A percentile compares a stretch with the other conserved stretches of the same genome.
Evolutionary conservation across 2,888 invertebrate species (phyloP).

Genomic region (Sarcophaga subvicina): DNA sequence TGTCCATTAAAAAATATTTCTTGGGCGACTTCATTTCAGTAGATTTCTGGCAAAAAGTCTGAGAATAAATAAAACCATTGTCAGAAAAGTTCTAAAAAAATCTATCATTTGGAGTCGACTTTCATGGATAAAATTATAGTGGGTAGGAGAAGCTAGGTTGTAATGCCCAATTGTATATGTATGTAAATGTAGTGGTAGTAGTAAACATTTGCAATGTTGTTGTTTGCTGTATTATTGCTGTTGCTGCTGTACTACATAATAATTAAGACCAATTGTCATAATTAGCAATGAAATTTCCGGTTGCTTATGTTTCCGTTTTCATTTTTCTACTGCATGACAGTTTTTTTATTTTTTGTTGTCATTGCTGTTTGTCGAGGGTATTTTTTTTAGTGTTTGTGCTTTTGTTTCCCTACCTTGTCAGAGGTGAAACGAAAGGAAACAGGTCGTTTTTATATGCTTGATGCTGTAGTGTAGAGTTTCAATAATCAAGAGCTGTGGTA

Average conservation of each 20-base stretch:
- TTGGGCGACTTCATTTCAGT: no score
- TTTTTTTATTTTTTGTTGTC: not conserved
- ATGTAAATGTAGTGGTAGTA: not conserved
- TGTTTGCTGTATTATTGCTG: constrained; percentile 10
- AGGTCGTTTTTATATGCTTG: not conserved
- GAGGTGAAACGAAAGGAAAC: constrained; percentile 33
- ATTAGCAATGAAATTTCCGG: constrained; percentile 80
- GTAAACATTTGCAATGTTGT: not conserved
- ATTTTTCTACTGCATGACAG: constrained; percentile 71
- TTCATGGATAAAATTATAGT: no score
- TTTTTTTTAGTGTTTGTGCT: not conserved
- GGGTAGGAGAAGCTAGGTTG: no score
- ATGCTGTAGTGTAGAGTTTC: constrained; percentile 45
- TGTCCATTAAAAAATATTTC: no score
- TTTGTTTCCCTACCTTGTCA: not conserved
- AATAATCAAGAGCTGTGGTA: not conserved
- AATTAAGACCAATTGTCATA: constrained; percentile 77
- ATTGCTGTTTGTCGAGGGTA: not conserved
- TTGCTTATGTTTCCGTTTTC: constrained; percentile 78
- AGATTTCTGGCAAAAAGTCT: no score
- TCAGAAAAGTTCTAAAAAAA: no score
- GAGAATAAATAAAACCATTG: no score
- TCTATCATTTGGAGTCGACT: no score
- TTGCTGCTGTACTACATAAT: constrained; percentile 55
- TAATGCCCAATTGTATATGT: not conserved